phyloP scores from a whole-genome alignment of 2,888 invertebrate genomes.

The Apotomis turbidana region DNA sequence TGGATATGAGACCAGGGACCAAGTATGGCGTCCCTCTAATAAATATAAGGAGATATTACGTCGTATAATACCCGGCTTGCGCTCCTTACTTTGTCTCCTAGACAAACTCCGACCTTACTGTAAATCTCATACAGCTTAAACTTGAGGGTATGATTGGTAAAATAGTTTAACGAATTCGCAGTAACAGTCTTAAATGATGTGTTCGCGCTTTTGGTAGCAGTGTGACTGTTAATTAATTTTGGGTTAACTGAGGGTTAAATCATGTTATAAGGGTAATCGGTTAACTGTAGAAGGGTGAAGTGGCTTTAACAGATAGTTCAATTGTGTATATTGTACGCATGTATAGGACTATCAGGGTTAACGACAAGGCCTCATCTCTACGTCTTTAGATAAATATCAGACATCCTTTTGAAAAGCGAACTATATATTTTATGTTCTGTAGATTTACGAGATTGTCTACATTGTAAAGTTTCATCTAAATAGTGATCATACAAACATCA shows the following conservation, averaged over 20 bases:
- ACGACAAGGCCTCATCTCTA: neutral
- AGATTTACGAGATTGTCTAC: too few species aligned
- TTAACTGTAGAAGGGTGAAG: conserved; percentile 16
- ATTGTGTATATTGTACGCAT: neutral
- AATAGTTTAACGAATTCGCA: conserved; percentile 41
- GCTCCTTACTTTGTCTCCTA: neutral
- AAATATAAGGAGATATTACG: conserved; percentile 60
- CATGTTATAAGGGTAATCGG: conserved; percentile 33
- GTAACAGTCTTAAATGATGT: conserved; percentile 40
- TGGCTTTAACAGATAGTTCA: neutral
- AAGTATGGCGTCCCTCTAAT: conserved; percentile 55
- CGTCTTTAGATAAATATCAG: neutral
- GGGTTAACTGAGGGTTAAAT: conserved; percentile 29
- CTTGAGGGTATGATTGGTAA: neutral
- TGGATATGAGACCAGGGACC: conserved; percentile 62
- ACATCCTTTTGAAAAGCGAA: too few species aligned
- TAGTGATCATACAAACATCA: too few species aligned
- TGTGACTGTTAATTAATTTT: conserved; percentile 39
- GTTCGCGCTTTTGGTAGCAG: conserved; percentile 35
- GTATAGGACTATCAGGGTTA: neutral
- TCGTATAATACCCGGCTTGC: conserved; percentile 44
- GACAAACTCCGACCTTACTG: conserved; percentile 1
- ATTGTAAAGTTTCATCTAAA: too few species aligned
- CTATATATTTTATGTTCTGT: too few species aligned
- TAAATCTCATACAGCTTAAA: neutral